Percentiles rank a stretch among this genome's conserved stretches.
Evolutionary conservation across 2,797 vertebrate genomes (phyloP).

Genomic region (Crocidura indochinensis): DNA sequence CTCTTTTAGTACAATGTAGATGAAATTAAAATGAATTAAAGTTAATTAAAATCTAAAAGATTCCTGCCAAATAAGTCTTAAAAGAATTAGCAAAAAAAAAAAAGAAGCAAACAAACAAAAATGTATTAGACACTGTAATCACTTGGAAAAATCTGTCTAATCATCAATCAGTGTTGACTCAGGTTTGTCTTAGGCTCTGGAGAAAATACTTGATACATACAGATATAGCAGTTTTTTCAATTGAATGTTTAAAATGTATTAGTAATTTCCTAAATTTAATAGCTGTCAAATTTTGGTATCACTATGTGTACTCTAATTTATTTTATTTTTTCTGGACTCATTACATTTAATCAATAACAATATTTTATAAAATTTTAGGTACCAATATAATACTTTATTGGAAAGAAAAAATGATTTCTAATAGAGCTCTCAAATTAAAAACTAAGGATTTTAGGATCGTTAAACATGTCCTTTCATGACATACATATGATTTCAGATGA

Average conservation of each 20-base stretch:
- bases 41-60: neutral
- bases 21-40: neutral
- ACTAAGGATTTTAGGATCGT: neutral
- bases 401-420: neutral
- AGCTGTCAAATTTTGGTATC: neutral
- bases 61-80: neutral
- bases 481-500: neutral
- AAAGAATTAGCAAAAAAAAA: neutral
- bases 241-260: neutral
- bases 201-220: neutral
- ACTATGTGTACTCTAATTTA: neutral
- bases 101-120: too few species aligned
- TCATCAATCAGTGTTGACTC: neutral
- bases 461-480: neutral
- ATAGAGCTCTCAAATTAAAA: neutral
- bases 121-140: fast-evolving
- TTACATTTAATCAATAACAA: neutral
- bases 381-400: neutral
- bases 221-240: neutral
- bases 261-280: neutral
- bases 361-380: neutral
- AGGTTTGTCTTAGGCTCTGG: neutral
- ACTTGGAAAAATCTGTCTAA: neutral
- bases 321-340: too few species aligned
- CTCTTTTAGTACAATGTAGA: neutral